A percentile compares a stretch with the other conserved stretches of the same genome.
Evolutionary conservation across 2,797 vertebrate species (phyloP).

Genomic region (Champsocephalus esox): DNA sequence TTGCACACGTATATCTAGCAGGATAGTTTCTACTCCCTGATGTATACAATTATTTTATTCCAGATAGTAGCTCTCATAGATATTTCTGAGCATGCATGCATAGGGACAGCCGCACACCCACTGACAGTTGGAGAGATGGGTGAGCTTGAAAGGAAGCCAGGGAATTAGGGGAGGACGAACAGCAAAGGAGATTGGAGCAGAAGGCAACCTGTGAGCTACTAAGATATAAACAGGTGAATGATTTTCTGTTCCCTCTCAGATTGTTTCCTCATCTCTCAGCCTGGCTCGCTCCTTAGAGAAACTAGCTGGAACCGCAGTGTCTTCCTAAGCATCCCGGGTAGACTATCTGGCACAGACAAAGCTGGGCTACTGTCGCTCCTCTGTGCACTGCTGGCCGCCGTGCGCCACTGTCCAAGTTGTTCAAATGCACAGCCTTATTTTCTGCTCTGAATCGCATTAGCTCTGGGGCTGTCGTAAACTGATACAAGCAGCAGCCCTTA

Average conservation of each 20-base stretch:
- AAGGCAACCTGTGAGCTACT: constrained; percentile 63
- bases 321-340: constrained; percentile 59
- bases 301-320: constrained; percentile 46
- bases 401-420: constrained; percentile 69
- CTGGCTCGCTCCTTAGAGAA: constrained; percentile 47
- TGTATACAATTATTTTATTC: constrained; percentile 70
- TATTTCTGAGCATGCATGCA: constrained; percentile 64
- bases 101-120: constrained; percentile 12
- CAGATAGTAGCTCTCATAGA: constrained; percentile 69
- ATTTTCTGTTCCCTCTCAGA: constrained; percentile 68
- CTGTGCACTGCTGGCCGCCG: constrained; percentile 51
- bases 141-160: constrained; percentile 47
- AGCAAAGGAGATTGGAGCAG: constrained; percentile 55
- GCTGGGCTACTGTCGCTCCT: constrained; percentile 55
- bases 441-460: constrained; percentile 69
- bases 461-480: constrained; percentile 65
- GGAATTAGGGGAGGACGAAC: constrained; percentile 44
- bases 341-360: constrained; percentile 68
- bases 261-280: constrained; percentile 70
- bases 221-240: constrained; percentile 77
- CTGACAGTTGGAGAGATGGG: constrained; percentile 55
- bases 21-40: constrained; percentile 62
- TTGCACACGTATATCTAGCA: constrained; percentile 40
- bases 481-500: constrained; percentile 63
- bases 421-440: constrained; percentile 71